Conservation (phyloP, 2,888 invertebrate species). For the Zhuqinia jingwanae region DNA sequence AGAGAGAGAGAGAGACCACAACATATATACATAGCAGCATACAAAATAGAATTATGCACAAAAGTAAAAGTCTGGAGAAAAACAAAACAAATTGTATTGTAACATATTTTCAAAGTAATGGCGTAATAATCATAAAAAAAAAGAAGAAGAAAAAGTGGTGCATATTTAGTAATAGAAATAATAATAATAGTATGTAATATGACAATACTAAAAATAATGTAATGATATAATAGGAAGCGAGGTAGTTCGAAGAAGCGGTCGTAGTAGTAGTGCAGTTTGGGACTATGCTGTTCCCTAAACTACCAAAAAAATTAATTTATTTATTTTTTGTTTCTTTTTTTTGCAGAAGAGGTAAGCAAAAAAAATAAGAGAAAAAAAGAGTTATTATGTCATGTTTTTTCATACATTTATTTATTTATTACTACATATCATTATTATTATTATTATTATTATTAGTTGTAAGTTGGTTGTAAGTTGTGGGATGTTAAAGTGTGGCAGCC, state of each 20-base stretch:
- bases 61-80: not conserved
- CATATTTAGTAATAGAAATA: slow-evolving; percentile 9
- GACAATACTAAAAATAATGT: slow-evolving; percentile 7
- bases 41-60: not conserved
- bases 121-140: slow-evolving; percentile 9
- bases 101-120: not conserved
- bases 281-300: not conserved
- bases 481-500: not conserved
- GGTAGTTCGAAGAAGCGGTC: too few species aligned
- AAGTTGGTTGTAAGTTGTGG: too few species aligned
- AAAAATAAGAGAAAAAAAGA: not conserved
- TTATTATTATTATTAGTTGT: too few species aligned
- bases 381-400: slow-evolving; percentile 11
- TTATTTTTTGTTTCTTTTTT: not conserved
- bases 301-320: slow-evolving; percentile 19
- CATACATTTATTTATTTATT: not conserved
- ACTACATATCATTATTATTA: not conserved
- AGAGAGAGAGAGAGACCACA: too few species aligned
- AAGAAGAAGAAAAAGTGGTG: not conserved
- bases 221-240: too few species aligned
- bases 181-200: slow-evolving; percentile 3
- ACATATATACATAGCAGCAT: not conserved
- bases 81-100: slow-evolving; percentile 7
- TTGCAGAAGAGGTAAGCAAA: not conserved
- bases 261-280: not conserved